A percentile compares a stretch with the other conserved stretches of the same genome.
These are phyloP conservation scores for Dione juno DNA, from an alignment of 2,888 invertebrate genomes.

Conservation along the genomic window DNA sequence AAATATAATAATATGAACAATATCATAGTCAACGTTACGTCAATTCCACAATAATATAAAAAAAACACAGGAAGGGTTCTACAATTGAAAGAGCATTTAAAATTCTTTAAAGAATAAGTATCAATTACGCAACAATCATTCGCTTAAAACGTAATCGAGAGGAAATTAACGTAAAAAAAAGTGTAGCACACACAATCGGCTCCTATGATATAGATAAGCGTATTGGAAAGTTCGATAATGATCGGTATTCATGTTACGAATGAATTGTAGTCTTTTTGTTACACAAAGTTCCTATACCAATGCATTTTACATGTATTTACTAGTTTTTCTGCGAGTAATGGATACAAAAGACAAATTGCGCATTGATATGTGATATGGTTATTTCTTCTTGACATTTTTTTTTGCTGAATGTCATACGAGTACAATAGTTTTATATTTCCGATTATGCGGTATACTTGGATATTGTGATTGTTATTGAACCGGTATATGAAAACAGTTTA, in stretches of 20 bases:
- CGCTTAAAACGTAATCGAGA: constrained; percentile 61
- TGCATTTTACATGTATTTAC: constrained; percentile 73
- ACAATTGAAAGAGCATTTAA: constrained; percentile 1
- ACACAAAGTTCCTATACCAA: constrained; percentile 62
- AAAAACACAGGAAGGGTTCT: not conserved
- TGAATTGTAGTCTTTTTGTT: constrained; percentile 75
- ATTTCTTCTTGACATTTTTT: constrained; percentile 64
- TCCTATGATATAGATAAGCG: constrained; percentile 73
- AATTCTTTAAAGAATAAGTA: not conserved
- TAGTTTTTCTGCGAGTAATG: constrained; percentile 67
- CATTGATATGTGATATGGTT: constrained; percentile 78
- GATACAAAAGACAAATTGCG: constrained; percentile 79
- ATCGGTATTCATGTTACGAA: constrained; percentile 78
- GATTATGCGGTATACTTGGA: constrained; percentile 55
- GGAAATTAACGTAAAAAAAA: constrained; percentile 67
- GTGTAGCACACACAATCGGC: constrained; percentile 67
- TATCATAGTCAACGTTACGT: not conserved
- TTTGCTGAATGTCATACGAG: constrained; percentile 53
- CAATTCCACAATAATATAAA: not conserved
- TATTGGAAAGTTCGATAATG: constrained; percentile 72
- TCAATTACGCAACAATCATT: constrained; percentile 38
- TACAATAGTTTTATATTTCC: constrained; percentile 64
- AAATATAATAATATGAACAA: too few relatives aligned
- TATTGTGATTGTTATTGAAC: constrained; percentile 15
- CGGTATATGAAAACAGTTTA: not conserved